Conservation (phyloP, 1,140 invertebrate genomes). For the Heliconius melpomene region DNA sequence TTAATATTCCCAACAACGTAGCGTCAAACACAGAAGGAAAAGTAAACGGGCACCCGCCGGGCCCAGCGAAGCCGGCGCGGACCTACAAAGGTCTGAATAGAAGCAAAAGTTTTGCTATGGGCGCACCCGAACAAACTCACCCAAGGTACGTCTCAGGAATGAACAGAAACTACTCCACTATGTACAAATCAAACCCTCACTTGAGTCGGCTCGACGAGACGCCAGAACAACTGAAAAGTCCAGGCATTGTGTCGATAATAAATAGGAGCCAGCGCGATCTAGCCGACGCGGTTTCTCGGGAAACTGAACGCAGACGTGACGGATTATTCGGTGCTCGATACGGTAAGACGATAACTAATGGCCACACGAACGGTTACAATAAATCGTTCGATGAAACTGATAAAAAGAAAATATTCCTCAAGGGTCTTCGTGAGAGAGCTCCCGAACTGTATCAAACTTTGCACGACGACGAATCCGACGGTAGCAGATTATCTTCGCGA, state of each 20-base stretch:
- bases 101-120: slow-evolving; percentile 93
- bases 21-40: slow-evolving; percentile 76
- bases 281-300: slow-evolving; percentile 77
- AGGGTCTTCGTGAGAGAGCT: slow-evolving; percentile 86
- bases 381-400: slow-evolving; percentile 80
- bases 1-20: slow-evolving; percentile 89
- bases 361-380: slow-evolving; percentile 71
- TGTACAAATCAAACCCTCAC: slow-evolving; percentile 90
- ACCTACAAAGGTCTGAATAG: slow-evolving; percentile 89
- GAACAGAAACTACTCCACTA: slow-evolving; percentile 76
- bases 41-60: slow-evolving; percentile 77
- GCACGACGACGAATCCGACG: slow-evolving; percentile 83
- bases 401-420: slow-evolving; percentile 87
- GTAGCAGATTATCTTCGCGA: slow-evolving; percentile 70
- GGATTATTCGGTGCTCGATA: slow-evolving; percentile 46
- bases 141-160: slow-evolving; percentile 74
- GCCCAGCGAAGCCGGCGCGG: slow-evolving; percentile 87
- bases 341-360: slow-evolving; percentile 61
- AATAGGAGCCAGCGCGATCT: slow-evolving; percentile 90
- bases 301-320: slow-evolving; percentile 77
- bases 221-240: slow-evolving; percentile 89
- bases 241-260: slow-evolving; percentile 91
- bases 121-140: slow-evolving; percentile 80
- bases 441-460: slow-evolving; percentile 88
- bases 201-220: slow-evolving; percentile 85